phyloP scores from a whole-genome alignment of 2,113 vertebrate genomes.

The Etheostoma cragini region DNA sequence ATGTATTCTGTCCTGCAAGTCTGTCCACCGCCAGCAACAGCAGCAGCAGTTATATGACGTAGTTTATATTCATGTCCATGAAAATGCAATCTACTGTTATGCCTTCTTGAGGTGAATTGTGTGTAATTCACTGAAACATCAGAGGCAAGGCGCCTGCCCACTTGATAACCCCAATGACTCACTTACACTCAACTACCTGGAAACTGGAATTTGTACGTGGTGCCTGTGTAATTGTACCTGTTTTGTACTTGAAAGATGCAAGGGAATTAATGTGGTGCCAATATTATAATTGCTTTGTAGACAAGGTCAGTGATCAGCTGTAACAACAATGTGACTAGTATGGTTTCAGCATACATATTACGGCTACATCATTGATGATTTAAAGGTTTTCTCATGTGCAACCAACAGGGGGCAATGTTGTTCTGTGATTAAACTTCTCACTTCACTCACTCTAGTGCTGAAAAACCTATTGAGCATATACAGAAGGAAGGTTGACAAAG shows the following conservation, averaged over 20 bases:
- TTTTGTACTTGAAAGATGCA: constrained; percentile 22
- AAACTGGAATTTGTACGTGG: neutral
- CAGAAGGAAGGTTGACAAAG: constrained; percentile 65
- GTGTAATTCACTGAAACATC: constrained; percentile 29
- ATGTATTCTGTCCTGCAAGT: neutral
- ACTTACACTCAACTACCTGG: neutral
- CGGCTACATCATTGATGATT: neutral
- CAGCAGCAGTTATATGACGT: constrained; percentile 2
- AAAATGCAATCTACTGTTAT: neutral
- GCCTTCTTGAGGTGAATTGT: neutral
- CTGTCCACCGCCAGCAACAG: neutral
- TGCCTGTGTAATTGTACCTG: neutral
- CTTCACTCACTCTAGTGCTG: constrained; percentile 28
- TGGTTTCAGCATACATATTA: constrained; percentile 40
- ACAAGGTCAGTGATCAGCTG: constrained; percentile 59
- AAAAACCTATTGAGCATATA: constrained; percentile 46
- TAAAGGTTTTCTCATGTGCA: constrained; percentile 27
- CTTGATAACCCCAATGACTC: constrained; percentile 2
- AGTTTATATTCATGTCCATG: neutral
- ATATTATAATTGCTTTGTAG: constrained; percentile 16
- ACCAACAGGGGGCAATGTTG: constrained; percentile 86
- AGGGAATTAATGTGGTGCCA: constrained; percentile 9
- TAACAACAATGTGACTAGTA: constrained; percentile 5
- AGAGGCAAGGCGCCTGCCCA: neutral
- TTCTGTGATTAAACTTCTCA: constrained; percentile 58